Evolutionary conservation across 1,140 invertebrate species (phyloP).

Genomic region (Aphidius ervi): DNA sequence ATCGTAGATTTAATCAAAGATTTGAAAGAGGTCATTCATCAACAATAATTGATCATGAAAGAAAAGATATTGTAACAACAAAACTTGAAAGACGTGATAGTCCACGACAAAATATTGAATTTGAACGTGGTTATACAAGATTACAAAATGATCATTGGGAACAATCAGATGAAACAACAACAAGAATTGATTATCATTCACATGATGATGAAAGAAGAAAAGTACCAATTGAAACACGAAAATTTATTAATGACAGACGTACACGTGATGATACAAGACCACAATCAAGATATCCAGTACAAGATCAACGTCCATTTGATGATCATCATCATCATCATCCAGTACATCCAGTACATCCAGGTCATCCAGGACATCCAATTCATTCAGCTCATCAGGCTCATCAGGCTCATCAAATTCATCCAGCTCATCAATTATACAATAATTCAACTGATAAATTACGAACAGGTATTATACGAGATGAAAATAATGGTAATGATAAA

Average conservation of each 20-base stretch:
- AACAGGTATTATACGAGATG: conserved; percentile 31
- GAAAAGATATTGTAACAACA: conserved; percentile 36
- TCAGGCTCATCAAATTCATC: too few species aligned
- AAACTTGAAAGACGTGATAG: conserved; percentile 43
- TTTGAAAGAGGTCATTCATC: conserved; percentile 35
- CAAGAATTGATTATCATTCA: conserved; percentile 29
- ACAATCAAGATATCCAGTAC: conserved; percentile 39
- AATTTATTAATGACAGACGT: conserved; percentile 46
- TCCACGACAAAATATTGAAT: conserved; percentile 38
- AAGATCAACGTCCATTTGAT: conserved; percentile 42
- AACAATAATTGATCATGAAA: conserved; percentile 29
- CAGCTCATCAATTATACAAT: too few species aligned
- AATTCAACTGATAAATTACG: conserved; percentile 15
- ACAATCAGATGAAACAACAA: conserved; percentile 39
- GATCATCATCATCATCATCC: conserved; percentile 43
- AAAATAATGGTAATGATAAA: conserved; percentile 38
- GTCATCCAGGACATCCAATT: too few species aligned
- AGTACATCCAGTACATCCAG: not conserved
- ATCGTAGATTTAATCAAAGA: conserved; percentile 36
- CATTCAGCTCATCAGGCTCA: too few species aligned
- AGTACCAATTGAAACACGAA: conserved; percentile 39
- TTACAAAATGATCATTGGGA: conserved; percentile 45
- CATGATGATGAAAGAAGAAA: conserved; percentile 44
- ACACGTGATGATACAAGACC: conserved; percentile 36
- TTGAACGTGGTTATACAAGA: conserved; percentile 42